These are phyloP conservation scores for Drosophila santomea DNA, from an alignment of 1,140 invertebrate species.

Conservation along the genomic window DNA sequence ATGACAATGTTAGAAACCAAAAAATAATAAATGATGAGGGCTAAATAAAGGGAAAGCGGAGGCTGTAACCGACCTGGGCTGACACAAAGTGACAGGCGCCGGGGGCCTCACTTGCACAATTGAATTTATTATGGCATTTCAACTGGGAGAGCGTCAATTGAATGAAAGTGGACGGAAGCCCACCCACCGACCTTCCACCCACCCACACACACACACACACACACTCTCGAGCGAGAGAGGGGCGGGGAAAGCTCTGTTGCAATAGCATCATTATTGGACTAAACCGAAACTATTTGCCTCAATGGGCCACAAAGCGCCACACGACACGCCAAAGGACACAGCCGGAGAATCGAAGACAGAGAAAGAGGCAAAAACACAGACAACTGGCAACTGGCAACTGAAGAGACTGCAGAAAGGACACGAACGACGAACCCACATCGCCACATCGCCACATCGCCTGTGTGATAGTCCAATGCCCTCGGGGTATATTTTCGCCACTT, in stretches of 20 bases:
- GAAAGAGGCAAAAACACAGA: slow-evolving; percentile 10
- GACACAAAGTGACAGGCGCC: slow-evolving; percentile 62
- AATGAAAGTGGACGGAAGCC: slow-evolving; percentile 70
- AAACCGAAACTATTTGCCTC: slow-evolving; percentile 80
- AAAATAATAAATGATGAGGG: slow-evolving; percentile 73
- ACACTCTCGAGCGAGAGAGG: neutral
- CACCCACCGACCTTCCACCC: slow-evolving; percentile 16
- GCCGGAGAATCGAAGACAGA: slow-evolving; percentile 11
- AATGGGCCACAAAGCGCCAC: slow-evolving; percentile 75
- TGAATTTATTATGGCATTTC: slow-evolving; percentile 82
- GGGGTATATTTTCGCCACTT: slow-evolving; percentile 77
- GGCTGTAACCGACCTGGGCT: slow-evolving; percentile 42
- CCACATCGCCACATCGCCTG: slow-evolving; percentile 13
- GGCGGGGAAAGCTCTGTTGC: slow-evolving; percentile 49
- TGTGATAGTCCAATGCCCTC: slow-evolving; percentile 68
- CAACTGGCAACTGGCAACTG: slow-evolving; percentile 2
- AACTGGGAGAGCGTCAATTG: slow-evolving; percentile 75
- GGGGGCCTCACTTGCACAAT: slow-evolving; percentile 66
- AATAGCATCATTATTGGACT: slow-evolving; percentile 79
- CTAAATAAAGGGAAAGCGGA: slow-evolving; percentile 2
- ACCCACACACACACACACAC: slow-evolving; percentile 5
- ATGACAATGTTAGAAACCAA: slow-evolving; percentile 74
- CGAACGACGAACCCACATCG: slow-evolving; percentile 19
- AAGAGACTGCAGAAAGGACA: slow-evolving; percentile 2
- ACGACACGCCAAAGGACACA: slow-evolving; percentile 44